Evolutionary conservation across 2,113 vertebrate genomes (phyloP), one percentile per base, ranked within the genome.

Genomic region (Jacana jacana): DNA sequence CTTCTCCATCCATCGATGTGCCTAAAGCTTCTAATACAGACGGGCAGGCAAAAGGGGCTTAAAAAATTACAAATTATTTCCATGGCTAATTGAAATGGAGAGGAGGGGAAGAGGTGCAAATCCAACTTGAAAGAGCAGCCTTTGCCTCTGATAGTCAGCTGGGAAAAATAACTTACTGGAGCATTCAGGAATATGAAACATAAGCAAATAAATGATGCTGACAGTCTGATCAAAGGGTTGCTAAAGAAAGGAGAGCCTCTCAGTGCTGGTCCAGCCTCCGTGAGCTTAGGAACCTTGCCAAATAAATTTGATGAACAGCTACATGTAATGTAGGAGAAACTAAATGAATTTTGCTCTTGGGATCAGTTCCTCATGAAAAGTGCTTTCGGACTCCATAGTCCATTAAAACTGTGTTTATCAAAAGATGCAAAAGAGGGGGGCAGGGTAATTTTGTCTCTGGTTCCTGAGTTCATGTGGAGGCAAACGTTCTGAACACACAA

Each of bases 71-170:
- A 72, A 75, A 24, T 14, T 3, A 49, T 91, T 94, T 78, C 73
- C 65, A 46, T 72, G 55, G 65, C 42, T 92, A 93, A 91, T 81
- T 88, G 86, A 82, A 81, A 40, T 71, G 54, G 57, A 91, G 75
- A 35, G 39, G 22, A 88, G 83, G 39, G 78, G 33, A 86, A 88
- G 72, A 71, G 37, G 77, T 66, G 61, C 83, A 91, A 92, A 95
- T 93, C 69, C 61, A 57, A 61, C 90, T 69, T 96, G 80, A 91
- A 96, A 95, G 95, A 88, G 49, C 54, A 87, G 83, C 46, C 39
- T 94, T 92, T 75, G 64, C 57, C 80, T 65, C 69, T 84, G 65
- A 44, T 54, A 76, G 69, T 87, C 92, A 79, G 7, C 72, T 94
- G 70, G 72, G 88, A 85, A 88, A 88, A 95, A 78, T 75, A 91